A percentile compares a stretch with the other conserved stretches of the same genome.
phyloP scores from a whole-genome alignment of 1,140 invertebrate genomes.

The Drosophila repleta region DNA sequence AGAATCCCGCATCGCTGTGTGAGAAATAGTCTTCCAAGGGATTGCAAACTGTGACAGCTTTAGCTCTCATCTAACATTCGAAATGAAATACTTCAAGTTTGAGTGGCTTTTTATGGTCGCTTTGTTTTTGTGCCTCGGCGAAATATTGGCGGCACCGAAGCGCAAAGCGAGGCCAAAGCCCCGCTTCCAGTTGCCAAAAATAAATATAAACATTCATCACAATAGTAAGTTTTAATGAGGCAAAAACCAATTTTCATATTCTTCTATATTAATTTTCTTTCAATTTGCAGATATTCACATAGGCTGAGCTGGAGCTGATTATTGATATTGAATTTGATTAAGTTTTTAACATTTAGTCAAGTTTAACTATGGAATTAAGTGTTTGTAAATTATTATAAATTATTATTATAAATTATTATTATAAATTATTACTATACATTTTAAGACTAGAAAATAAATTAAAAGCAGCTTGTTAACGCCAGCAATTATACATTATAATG shows the following conservation, averaged over 20 bases:
- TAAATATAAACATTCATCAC: conserved; percentile 67
- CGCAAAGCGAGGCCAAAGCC: conserved; percentile 26
- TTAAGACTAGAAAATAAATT: no score
- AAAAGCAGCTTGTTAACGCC: no score
- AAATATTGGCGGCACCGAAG: conserved; percentile 46
- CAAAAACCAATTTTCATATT: neutral
- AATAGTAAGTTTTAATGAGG: conserved; percentile 57
- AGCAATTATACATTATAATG: no score
- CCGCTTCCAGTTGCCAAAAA: conserved; percentile 44
- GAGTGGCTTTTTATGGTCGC: conserved; percentile 44
- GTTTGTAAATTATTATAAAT: neutral
- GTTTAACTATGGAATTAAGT: neutral
- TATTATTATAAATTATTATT: no score
- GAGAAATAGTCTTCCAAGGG: conserved; percentile 9
- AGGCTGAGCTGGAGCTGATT: conserved; percentile 23
- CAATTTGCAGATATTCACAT: conserved; percentile 58
- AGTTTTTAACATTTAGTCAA: neutral
- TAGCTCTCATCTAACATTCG: neutral
- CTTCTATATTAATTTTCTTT: neutral
- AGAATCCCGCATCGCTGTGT: neutral
- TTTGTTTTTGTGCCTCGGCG: conserved; percentile 26
- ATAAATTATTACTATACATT: no score
- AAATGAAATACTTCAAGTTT: conserved; percentile 60
- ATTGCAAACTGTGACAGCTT: neutral
- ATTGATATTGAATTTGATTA: neutral